These are phyloP conservation scores for Parapsyche elsis DNA, from an alignment of 1,140 invertebrate genomes.

Conservation along the genomic window DNA sequence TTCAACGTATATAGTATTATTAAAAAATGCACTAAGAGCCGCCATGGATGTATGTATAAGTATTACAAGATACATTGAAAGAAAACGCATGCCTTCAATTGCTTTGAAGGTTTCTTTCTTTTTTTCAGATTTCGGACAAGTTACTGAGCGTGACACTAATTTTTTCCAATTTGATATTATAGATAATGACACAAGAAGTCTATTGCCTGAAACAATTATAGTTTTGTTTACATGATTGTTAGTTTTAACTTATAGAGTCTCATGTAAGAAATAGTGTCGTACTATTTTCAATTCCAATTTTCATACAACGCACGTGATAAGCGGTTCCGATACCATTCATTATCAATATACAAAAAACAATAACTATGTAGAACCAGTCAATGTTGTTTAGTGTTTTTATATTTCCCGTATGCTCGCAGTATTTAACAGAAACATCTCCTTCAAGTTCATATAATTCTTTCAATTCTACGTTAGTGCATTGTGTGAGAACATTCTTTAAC, in stretches of 20 bases:
- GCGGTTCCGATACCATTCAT: conserved; percentile 9
- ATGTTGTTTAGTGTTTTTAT: background rate
- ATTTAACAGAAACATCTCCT: conserved; percentile 18
- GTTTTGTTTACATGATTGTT: too few relatives aligned
- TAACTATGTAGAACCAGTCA: conserved; percentile 5
- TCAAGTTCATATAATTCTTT: conserved; percentile 3
- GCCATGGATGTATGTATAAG: conserved; percentile 60
- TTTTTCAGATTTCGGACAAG: conserved; percentile 13
- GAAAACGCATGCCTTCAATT: conserved; percentile 52
- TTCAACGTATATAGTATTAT: conserved; percentile 62
- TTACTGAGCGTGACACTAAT: conserved; percentile 22
- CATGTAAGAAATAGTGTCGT: background rate
- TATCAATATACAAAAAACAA: conserved; percentile 15
- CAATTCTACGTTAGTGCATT: conserved; percentile 14
- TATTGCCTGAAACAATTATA: conserved; percentile 25
- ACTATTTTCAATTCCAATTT: conserved; percentile 3
- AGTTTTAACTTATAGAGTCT: background rate
- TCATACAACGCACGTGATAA: conserved; percentile 15
- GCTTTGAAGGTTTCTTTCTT: conserved; percentile 17
- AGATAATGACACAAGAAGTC: conserved; percentile 30
- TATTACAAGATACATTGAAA: conserved; percentile 50
- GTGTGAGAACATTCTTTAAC: background rate
- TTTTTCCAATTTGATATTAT: conserved; percentile 42
- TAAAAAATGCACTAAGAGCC: conserved; percentile 59
- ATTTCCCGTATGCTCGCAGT: conserved; percentile 27